These are phyloP conservation scores for Malurus elegans DNA, from an alignment of 2,113 vertebrate genomes.

Conservation along the genomic window DNA sequence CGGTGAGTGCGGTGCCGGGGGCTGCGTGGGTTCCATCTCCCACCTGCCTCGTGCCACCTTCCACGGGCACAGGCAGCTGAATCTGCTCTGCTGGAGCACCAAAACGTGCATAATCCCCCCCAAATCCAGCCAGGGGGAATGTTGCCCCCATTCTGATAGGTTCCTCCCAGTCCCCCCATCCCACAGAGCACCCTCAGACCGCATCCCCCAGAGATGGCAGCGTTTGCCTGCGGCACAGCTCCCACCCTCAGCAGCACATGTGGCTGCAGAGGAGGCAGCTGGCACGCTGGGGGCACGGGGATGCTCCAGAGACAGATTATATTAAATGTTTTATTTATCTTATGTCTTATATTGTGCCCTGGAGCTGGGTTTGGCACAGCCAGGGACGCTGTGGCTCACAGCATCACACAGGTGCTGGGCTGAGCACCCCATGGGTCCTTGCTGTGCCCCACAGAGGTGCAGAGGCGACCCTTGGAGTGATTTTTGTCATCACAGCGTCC, in stretches of 20 bases:
- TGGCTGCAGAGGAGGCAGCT: background rate
- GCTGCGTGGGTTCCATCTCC: accelerated
- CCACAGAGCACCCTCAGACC: background rate
- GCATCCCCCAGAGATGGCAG: background rate
- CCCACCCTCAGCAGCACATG: background rate
- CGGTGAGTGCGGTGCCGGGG: conserved; percentile 68
- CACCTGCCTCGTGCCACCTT: background rate
- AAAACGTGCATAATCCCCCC: background rate
- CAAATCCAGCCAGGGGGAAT: too few species aligned
- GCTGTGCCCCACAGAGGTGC: accelerated
- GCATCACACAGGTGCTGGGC: background rate
- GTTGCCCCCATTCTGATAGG: background rate
- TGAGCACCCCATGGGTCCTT: background rate
- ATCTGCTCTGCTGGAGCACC: background rate
- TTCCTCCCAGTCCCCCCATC: background rate
- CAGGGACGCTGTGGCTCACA: background rate
- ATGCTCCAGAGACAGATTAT: background rate
- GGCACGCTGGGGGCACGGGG: accelerated
- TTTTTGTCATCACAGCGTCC: background rate
- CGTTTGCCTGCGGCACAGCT: background rate
- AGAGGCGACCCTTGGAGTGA: background rate
- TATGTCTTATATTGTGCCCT: background rate
- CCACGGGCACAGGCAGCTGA: accelerated
- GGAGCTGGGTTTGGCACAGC: background rate
- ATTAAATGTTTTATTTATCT: background rate